These are phyloP conservation scores for Menidia menidia DNA, from an alignment of 2,797 vertebrate genomes.

Conservation along the genomic window DNA sequence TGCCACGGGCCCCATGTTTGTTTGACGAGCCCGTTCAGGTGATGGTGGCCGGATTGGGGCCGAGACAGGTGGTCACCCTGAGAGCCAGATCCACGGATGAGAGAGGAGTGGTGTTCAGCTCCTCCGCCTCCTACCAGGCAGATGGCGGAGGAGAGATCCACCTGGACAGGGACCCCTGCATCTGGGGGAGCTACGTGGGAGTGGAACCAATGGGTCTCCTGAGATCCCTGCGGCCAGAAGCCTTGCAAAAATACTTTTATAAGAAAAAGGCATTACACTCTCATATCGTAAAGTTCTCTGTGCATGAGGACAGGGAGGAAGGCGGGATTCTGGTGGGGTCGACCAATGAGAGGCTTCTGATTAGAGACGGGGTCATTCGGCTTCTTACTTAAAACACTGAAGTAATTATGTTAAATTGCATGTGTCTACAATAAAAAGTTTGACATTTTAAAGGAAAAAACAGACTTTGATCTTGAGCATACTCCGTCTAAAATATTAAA, in stretches of 20 bases:
- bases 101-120: slow-evolving; percentile 71
- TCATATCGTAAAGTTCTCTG: slow-evolving; percentile 70
- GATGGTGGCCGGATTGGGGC: slow-evolving; percentile 71
- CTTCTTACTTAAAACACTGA: no score
- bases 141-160: slow-evolving; percentile 75
- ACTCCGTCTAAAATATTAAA: no score
- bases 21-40: slow-evolving; percentile 77
- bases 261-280: slow-evolving; percentile 76
- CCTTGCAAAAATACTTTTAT: slow-evolving; percentile 44
- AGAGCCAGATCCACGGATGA: slow-evolving; percentile 77
- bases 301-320: slow-evolving; percentile 58
- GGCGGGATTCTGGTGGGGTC: slow-evolving; percentile 38
- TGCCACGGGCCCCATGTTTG: slow-evolving; percentile 54
- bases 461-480: no score
- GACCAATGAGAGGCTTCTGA: slow-evolving; percentile 58
- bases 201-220: slow-evolving; percentile 85
- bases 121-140: slow-evolving; percentile 76
- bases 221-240: slow-evolving; percentile 77
- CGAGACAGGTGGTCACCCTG: slow-evolving; percentile 78
- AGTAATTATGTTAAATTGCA: no score
- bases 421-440: no score
- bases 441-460: no score
- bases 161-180: slow-evolving; percentile 68
- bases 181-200: slow-evolving; percentile 78
- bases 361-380: slow-evolving; percentile 49